Evolutionary conservation across 2,797 vertebrate genomes (phyloP).

Genomic region (Gadopsis marmoratus): DNA sequence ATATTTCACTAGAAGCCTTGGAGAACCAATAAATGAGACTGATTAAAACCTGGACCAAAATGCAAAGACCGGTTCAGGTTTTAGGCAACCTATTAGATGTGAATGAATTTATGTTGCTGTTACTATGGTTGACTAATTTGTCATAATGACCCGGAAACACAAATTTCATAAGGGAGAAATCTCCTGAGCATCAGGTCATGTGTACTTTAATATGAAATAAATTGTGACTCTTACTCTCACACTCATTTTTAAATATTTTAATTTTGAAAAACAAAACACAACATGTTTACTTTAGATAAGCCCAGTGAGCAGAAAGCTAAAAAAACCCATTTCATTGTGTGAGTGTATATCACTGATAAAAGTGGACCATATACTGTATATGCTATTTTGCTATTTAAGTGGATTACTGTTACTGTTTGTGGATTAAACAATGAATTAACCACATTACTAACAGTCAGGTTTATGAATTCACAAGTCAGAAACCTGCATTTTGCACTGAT

Average conservation of each 20-base stretch:
- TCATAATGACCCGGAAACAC: conserved; percentile 29
- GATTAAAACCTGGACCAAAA: conserved; percentile 78
- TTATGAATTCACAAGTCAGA: too few species aligned
- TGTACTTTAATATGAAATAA: conserved; percentile 22
- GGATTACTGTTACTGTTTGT: too few species aligned
- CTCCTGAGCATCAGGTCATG: conserved; percentile 15
- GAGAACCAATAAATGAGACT: conserved; percentile 69
- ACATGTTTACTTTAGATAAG: background rate
- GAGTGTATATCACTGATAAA: background rate
- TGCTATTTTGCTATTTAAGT: background rate
- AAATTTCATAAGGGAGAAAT: conserved; percentile 30
- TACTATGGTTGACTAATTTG: conserved; percentile 41
- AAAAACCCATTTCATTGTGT: background rate
- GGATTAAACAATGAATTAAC: background rate
- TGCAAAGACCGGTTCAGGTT: conserved; percentile 57
- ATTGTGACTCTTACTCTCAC: background rate
- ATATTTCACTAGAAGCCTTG: conserved; percentile 73
- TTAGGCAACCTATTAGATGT: conserved; percentile 57
- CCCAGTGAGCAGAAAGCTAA: background rate
- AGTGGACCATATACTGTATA: conserved; percentile 1
- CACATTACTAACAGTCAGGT: too few species aligned
- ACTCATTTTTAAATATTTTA: too few species aligned
- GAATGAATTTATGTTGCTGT: conserved; percentile 45
- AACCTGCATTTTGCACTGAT: too few species aligned
- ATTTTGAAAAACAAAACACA: background rate